Evolutionary conservation across 2,113 vertebrate genomes (phyloP).

Genomic region (Heterochromis multidens): DNA sequence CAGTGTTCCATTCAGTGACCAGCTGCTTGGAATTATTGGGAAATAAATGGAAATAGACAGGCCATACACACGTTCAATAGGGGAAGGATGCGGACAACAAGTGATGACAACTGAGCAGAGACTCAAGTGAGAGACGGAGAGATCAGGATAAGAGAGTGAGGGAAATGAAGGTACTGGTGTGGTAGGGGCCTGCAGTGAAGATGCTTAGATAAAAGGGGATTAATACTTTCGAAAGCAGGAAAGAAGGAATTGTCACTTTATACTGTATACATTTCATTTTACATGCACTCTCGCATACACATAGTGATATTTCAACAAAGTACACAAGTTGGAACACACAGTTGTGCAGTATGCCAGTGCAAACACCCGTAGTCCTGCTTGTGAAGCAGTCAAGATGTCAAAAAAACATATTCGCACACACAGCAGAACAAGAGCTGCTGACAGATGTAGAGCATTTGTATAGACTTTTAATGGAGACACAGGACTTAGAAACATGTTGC

Average conservation of each 20-base stretch:
- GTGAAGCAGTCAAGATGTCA: not conserved
- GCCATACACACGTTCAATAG: not conserved
- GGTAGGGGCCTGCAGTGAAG: constrained; percentile 44
- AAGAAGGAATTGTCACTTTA: not conserved
- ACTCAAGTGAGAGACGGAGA: not conserved
- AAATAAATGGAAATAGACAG: constrained; percentile 51
- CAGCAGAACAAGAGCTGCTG: not conserved
- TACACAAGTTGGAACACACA: not conserved
- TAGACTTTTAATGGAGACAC: no score
- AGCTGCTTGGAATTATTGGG: constrained; percentile 45
- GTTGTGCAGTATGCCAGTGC: not conserved
- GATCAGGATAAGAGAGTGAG: not conserved
- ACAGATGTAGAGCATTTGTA: not conserved
- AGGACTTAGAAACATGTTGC: no score
- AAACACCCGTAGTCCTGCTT: not conserved
- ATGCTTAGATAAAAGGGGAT: constrained; percentile 40
- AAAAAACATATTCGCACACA: not conserved
- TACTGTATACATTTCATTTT: not conserved
- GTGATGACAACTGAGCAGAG: not conserved
- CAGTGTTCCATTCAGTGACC: constrained; percentile 49
- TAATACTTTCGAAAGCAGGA: not conserved
- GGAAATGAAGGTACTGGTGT: not conserved
- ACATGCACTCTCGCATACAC: not conserved
- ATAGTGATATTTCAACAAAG: not conserved
- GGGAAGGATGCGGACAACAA: not conserved